Evolutionary conservation across 2,797 vertebrate species (phyloP), one percentile per base, ranked within the genome.

Genomic region (Luscinia luscinia): DNA sequence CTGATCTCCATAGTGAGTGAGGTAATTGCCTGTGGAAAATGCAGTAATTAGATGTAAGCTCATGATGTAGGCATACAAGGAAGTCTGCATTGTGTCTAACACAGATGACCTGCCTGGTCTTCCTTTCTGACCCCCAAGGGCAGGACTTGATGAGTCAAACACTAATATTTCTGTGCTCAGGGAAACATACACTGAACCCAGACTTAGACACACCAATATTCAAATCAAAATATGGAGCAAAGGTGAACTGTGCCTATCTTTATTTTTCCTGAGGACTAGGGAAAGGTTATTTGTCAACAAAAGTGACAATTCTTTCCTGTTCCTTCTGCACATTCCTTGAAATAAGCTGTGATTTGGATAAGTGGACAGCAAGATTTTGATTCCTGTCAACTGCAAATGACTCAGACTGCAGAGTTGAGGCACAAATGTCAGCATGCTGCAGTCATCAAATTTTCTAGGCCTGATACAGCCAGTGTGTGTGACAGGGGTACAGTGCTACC

Each of bases 21-120:
- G 61, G 45, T 63, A 86, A 84, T 88, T 63, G 28, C 41, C 84
- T 84, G 75, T 82, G 88, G 46, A 89, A 87, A 89, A 76, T n/a
- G 21, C 49, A 69, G 24, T 41, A 51, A 84, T 81, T 57, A 88
- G 64, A 64, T 36, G 48, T 36, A 48, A 81, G 15, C 20, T 81
- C 16, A 17, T 70, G 64, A 70, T 55, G 32, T 51, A 76, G 55
- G 22, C 28, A 28, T 52, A 58, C 46, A 68, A 58, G 59, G 62
- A 78, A 82, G 38, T 55, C n/a, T 85, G 34, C 61, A 34, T 74
- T 92, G 28, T 43, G 9, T 57, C 89, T 90, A 38, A 38, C 23
- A 40, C n/a, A 74, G 61, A 48, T 74, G 45, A 67, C 45, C 23
- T 69, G 15, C 8, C 23, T 70, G 54, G 27, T 78, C 54, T 55